Conservation (phyloP, 2,797 vertebrate species). For the Anas acuta region DNA sequence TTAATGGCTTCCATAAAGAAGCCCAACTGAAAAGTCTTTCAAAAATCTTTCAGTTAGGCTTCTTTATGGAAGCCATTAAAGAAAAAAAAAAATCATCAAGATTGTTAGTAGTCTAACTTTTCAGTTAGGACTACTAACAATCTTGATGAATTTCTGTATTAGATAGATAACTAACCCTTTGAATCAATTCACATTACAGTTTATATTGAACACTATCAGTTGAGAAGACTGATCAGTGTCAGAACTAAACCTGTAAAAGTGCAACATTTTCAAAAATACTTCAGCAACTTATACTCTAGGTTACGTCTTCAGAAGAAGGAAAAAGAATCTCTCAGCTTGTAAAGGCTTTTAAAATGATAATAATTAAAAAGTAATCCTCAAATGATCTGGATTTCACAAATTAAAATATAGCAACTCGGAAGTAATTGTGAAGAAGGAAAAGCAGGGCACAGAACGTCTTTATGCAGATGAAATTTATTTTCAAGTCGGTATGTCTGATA, state of each 20-base stretch:
- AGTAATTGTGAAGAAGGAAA: not conserved
- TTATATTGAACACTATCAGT: rapidly evolving
- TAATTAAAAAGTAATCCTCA: not conserved
- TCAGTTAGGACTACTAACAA: not conserved
- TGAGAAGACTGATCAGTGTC: not conserved
- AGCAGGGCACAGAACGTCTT: not conserved
- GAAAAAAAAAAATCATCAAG: too few relatives aligned
- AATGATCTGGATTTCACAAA: not conserved
- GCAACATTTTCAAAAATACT: not conserved
- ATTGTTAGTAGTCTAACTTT: not conserved
- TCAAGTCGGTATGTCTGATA: not conserved
- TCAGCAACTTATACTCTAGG: not conserved
- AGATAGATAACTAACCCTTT: not conserved
- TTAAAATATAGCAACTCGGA: not conserved
- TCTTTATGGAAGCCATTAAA: too few relatives aligned
- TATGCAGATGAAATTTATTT: not conserved
- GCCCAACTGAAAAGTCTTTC: not conserved
- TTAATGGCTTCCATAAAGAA: not conserved
- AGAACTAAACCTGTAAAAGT: not conserved
- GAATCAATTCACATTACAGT: not conserved
- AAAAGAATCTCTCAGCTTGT: not conserved
- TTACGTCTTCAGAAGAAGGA: not conserved
- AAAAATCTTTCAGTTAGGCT: too few relatives aligned
- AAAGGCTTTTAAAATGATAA: not conserved
- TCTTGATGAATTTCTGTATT: not conserved